Conservation (phyloP, 2,797 vertebrate species). For the Sebastes taczanowskii region DNA sequence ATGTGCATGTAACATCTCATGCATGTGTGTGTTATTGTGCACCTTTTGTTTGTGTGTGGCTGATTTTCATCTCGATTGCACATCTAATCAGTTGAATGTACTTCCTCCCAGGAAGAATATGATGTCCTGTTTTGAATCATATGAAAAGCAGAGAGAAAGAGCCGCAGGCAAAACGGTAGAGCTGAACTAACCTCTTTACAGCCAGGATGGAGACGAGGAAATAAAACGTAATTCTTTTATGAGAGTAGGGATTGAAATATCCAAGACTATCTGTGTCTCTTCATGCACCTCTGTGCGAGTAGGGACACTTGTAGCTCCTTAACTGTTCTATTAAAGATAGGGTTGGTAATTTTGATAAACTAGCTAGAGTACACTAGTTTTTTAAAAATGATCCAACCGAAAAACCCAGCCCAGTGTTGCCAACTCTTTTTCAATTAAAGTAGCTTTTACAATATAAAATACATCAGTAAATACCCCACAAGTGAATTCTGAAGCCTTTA, state of each 20-base stretch:
- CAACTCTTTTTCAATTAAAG: too few species aligned
- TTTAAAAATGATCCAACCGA: too few species aligned
- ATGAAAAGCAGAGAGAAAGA: constrained; percentile 41
- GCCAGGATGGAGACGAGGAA: neutral
- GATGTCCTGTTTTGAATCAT: constrained; percentile 65
- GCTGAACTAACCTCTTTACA: neutral
- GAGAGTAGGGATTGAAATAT: neutral
- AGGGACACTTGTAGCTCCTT: neutral
- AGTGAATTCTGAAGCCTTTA: too few species aligned
- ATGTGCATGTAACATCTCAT: neutral
- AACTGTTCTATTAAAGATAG: neutral
- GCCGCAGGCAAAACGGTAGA: constrained; percentile 10
- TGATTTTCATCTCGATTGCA: constrained; percentile 48
- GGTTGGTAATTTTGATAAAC: too few species aligned
- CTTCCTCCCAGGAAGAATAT: constrained; percentile 62
- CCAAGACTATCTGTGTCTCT: neutral
- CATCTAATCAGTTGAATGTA: constrained; percentile 56
- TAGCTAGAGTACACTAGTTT: too few species aligned
- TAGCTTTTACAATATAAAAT: too few species aligned
- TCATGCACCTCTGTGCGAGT: neutral
- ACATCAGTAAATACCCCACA: too few species aligned
- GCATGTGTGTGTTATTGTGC: constrained; percentile 7
- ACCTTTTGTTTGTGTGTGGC: neutral
- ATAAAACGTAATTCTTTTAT: neutral
- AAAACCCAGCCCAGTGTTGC: too few species aligned